Percentiles rank a stretch among this genome's conserved stretches.
These are phyloP conservation scores for Morphnarchus princeps DNA, from an alignment of 2,113 vertebrate species.

Conservation along the genomic window DNA sequence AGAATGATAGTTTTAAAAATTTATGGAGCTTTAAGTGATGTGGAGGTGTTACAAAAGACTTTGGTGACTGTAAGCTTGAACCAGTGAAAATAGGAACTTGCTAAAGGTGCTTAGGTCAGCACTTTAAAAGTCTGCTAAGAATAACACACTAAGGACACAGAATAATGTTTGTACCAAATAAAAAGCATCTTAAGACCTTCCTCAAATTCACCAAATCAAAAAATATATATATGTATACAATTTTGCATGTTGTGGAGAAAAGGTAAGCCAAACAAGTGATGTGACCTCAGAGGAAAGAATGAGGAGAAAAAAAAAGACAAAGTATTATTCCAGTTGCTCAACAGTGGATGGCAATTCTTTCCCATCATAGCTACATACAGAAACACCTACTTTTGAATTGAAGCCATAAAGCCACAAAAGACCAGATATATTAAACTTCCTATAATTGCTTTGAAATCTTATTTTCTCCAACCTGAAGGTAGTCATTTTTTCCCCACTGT, in stretches of 20 bases:
- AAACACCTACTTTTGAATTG: neutral
- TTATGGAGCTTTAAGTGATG: neutral
- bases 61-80: neutral
- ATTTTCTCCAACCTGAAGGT: constrained; percentile 9
- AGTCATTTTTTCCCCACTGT: neutral
- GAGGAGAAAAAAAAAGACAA: neutral
- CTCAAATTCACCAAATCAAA: neutral
- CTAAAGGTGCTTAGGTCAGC: neutral
- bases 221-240: neutral
- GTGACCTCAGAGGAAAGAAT: neutral
- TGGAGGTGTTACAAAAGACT: neutral
- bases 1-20: neutral
- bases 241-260: neutral
- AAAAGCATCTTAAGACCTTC: neutral
- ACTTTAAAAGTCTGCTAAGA: neutral
- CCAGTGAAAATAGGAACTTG: neutral
- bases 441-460: constrained; percentile 15
- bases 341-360: neutral
- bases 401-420: neutral
- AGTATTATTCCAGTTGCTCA: neutral
- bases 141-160: neutral
- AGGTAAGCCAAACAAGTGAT: neutral
- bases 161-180: neutral
- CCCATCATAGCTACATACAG: neutral
- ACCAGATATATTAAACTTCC: neutral